These are phyloP conservation scores for Drosophila repletoides DNA, from an alignment of 1,140 invertebrate genomes.

Conservation along the genomic window DNA sequence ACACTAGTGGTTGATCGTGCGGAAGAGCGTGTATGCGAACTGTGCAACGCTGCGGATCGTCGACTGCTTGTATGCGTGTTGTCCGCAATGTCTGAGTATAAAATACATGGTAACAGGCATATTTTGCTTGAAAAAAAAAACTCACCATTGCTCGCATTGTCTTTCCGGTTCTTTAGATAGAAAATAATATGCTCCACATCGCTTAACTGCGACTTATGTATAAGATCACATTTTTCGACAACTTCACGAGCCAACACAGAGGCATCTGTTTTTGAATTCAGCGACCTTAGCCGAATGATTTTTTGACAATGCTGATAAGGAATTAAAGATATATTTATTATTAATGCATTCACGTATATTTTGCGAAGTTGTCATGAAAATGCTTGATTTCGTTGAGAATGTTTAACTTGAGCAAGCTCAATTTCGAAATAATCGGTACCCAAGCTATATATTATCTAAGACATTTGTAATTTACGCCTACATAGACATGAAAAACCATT, in stretches of 20 bases:
- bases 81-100: slow-evolving; percentile 61
- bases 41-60: slow-evolving; percentile 58
- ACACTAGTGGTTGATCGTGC: slow-evolving; percentile 51
- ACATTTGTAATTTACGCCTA: too few relatives aligned
- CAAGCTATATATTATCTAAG: too few relatives aligned
- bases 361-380: too few relatives aligned
- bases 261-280: slow-evolving; percentile 92
- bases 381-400: too few relatives aligned
- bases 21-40: slow-evolving; percentile 52
- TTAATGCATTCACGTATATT: neutral
- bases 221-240: slow-evolving; percentile 93
- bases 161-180: slow-evolving; percentile 93
- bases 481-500: too few relatives aligned
- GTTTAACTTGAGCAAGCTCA: too few relatives aligned
- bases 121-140: too few relatives aligned
- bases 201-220: slow-evolving; percentile 91
- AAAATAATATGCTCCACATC: slow-evolving; percentile 96
- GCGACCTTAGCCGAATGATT: slow-evolving; percentile 92
- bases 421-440: too few relatives aligned
- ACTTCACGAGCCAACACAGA: slow-evolving; percentile 92
- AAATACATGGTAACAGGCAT: neutral
- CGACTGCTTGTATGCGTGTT: slow-evolving; percentile 65
- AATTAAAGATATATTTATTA: neutral
- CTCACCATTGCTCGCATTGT: slow-evolving; percentile 81
- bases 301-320: slow-evolving; percentile 89